Evolutionary conservation across 2,888 invertebrate genomes (phyloP).

Genomic region (Drosophila mimetica): DNA sequence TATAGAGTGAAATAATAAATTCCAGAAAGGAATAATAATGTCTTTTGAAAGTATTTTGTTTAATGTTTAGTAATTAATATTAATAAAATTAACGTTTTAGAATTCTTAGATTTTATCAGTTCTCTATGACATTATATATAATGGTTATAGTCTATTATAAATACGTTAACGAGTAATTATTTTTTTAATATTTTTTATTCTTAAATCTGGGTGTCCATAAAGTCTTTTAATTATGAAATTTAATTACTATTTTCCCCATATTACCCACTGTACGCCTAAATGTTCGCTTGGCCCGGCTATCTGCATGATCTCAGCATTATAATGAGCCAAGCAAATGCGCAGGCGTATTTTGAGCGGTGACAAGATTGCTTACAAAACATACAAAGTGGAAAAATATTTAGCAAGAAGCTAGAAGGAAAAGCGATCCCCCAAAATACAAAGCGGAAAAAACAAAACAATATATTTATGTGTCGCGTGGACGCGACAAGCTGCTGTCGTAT

Average conservation of each 20-base stretch:
- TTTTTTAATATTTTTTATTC: too few species aligned
- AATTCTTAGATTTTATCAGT: too few species aligned
- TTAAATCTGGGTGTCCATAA: too few species aligned
- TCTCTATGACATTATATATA: too few species aligned
- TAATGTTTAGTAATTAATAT: neutral
- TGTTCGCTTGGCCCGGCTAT: constrained; percentile 22
- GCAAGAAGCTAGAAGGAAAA: constrained; percentile 27
- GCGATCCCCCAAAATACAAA: constrained; percentile 18
- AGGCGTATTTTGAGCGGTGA: constrained; percentile 49
- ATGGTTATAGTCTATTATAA: too few species aligned
- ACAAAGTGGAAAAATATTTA: constrained; percentile 41
- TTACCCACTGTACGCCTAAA: constrained; percentile 12
- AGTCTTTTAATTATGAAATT: neutral
- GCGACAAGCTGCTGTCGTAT: constrained; percentile 47
- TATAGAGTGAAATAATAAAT: neutral
- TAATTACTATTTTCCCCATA: neutral
- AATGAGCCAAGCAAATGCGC: constrained; percentile 45
- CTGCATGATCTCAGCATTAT: constrained; percentile 33
- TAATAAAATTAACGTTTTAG: too few species aligned
- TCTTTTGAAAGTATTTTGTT: too few species aligned
- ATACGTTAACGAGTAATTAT: neutral
- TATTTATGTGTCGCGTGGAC: constrained; percentile 65
- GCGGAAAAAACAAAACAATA: constrained; percentile 34
- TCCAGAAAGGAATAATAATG: too few species aligned
- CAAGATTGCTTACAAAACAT: constrained; percentile 37